Evolutionary conservation across 2,888 invertebrate species (phyloP).

Genomic region (Rhingia rostrata): DNA sequence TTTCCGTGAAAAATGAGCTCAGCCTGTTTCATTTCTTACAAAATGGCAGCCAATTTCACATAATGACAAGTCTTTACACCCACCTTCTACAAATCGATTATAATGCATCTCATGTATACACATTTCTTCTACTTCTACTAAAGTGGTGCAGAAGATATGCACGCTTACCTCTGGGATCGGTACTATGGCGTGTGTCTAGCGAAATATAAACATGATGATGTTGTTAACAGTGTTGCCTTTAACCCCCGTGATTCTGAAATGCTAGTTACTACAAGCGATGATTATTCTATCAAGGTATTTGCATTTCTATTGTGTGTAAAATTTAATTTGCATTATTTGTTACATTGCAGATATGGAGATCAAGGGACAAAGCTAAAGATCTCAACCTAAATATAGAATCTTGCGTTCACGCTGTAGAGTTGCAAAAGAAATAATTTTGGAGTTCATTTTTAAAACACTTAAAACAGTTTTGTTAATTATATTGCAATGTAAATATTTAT

Average conservation of each 20-base stretch:
- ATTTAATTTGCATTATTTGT: neutral
- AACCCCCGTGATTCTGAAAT: conserved; percentile 91
- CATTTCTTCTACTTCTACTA: conserved; percentile 75
- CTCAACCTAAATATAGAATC: conserved; percentile 36
- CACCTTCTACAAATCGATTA: too few relatives aligned
- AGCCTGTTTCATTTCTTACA: too few relatives aligned
- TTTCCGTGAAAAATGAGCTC: too few relatives aligned
- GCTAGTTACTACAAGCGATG: conserved; percentile 92
- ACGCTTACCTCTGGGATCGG: conserved; percentile 93
- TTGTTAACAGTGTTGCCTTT: conserved; percentile 93
- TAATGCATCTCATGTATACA: too few relatives aligned
- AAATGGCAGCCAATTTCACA: too few relatives aligned
- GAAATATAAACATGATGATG: conserved; percentile 90
- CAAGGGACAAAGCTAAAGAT: conserved; percentile 77
- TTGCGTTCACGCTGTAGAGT: conserved; percentile 36
- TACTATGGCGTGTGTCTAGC: conserved; percentile 91
- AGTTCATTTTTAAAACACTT: conserved; percentile 7
- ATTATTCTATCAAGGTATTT: conserved; percentile 87
- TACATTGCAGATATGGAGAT: conserved; percentile 79
- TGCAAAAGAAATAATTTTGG: conserved; percentile 29
- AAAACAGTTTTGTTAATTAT: conserved; percentile 15
- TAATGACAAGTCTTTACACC: too few relatives aligned
- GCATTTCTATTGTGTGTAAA: conserved; percentile 84
- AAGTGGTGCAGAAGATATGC: conserved; percentile 92
- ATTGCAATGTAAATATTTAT: conserved; percentile 38